These are phyloP conservation scores for Frieseomelitta varia DNA, from an alignment of 1,140 invertebrate genomes.

Conservation along the genomic window DNA sequence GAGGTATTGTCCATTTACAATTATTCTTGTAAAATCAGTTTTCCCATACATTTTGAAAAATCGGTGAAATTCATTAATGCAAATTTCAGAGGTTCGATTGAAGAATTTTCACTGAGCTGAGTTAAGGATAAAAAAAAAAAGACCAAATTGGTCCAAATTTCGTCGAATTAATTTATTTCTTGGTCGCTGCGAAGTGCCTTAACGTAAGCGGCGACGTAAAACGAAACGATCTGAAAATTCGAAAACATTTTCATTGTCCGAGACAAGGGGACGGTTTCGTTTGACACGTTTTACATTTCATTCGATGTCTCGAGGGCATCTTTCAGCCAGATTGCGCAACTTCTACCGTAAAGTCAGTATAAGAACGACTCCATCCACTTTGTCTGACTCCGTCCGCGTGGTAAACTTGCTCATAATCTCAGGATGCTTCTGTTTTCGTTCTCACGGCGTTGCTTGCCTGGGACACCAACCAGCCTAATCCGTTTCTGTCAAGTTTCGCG, in stretches of 20 bases:
- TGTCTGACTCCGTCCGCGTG: no score
- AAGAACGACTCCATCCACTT: background rate
- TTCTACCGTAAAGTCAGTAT: background rate
- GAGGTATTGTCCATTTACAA: no score
- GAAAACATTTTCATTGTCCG: background rate
- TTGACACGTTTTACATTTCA: background rate
- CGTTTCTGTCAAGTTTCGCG: background rate
- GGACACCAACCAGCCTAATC: background rate
- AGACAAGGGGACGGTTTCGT: background rate
- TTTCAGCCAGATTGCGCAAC: background rate
- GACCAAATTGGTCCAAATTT: no score
- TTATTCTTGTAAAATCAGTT: no score
- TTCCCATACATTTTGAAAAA: no score
- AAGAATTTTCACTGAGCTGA: no score
- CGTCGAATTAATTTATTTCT: no score
- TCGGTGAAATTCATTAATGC: no score
- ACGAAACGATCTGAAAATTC: background rate
- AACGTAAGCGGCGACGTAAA: background rate
- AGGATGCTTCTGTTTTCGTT: conserved; percentile 1
- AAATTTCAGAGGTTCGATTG: no score
- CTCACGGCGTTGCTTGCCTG: background rate
- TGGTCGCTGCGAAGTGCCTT: no score
- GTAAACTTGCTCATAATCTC: conserved; percentile 4
- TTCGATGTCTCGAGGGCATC: background rate
- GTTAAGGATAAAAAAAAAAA: no score